Evolutionary conservation across 2,888 invertebrate species (phyloP), one percentile per base, ranked within the genome.

Genomic region (Cistogaster globosa): DNA sequence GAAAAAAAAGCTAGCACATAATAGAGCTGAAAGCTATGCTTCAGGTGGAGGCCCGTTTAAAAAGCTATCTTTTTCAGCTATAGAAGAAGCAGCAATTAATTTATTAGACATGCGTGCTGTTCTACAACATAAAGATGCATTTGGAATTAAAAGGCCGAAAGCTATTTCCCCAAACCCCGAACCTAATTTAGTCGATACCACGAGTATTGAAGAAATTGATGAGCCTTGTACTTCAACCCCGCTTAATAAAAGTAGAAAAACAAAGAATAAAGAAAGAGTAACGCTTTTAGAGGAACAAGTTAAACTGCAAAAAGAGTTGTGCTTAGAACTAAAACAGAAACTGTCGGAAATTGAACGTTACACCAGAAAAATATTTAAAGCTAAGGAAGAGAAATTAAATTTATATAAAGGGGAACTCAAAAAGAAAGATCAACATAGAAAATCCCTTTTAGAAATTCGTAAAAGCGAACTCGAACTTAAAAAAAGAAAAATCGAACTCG

Each of bases 331-430:
- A 9, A 60, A 72, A 60, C 48, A 72, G 0, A 72, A 72, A 51
- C 20, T 72, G 12, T 60, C 72, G 18, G 72, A 72, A 72, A 36
- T 72, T 14, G 72, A 72, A 60, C n/a, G 32, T 6, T 72, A 51
- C 11, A 72, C 48, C 26, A 48, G 72, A 51, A 72, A 36, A 60
- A 57, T 69, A 1, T 69, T 2, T 22, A 68, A 53, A 4, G 22
- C 22, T 51, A 60, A 72, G 12, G 60, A 60, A 48, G 60, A 48
- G 18, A 60, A 71, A 38, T 74, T 74, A 20, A 1, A 18, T 16
- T 53, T 74, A 42, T 74, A 38, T 62, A 63, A 74, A 20, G 53
- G 1, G 0, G 60, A 72, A 51, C 48, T 72, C 0, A 60, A 60
- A 60, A 72, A 16, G 14, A 72, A 72, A 48, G 60, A 72, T 8